Base-by-base conservation (phyloP, 2,888 invertebrate genomes). In the Agrochola macilenta region DNA sequence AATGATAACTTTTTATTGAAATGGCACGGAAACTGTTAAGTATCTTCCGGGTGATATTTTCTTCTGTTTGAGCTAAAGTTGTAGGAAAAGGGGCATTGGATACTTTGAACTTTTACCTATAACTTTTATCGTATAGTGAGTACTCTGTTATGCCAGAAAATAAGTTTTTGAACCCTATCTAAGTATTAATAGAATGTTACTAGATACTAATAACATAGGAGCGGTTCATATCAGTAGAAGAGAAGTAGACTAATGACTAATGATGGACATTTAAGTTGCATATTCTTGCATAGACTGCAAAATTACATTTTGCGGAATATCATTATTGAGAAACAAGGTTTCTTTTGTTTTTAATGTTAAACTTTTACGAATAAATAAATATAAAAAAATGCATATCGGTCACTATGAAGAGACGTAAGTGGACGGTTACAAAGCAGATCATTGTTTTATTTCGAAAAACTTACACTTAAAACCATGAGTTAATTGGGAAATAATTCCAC, bases 1-100 rank as follows among this genome's bases (percentile, higher is more conserved):
- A 58, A 70, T 79, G 71, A 71, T 76, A 76, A 72, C 57, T 81
- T 72, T 84, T 85, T 74, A 68, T 70, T 81, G 81, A 78, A 80
- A 77, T 64, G 83, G 78, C 69, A 35, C 68, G 64, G 52, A 82
- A 76, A 64, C 83, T 77, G 58, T 35, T 68, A 58, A 69, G 43
- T 80, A 39, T 39, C 46, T 82, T 58, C 78, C 57, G 68, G 82
- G 52, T 49, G 68, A 76, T 58, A 69, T 52, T 69, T 69, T 69
- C 57, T 23, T 57, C 52, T 64, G 49, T 75, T 68, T 49, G n/a
- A 35, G 57, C 26, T 12, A 46, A 81, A 54, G 20, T 61, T 61
- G 46, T 81, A 46, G n/a, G 5, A 49, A 39, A 9, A 30, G 7
- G 17, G 5, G 17, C n/a, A 17, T 14, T 14, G 14, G 8, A 23